Evolutionary conservation across 2,113 vertebrate genomes (phyloP).

Genomic region (Bos taurus): ARS-UCD2.0 NC_037339.1:44585001-44585500

Average conservation of each 20-base stretch:
- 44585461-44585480: too few species aligned
- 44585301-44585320: neutral
- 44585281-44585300: neutral
- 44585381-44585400: neutral
- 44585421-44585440: neutral
- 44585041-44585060: neutral
- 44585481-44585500: too few species aligned
- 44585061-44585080: neutral
- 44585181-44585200: neutral
- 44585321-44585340: neutral
- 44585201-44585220: neutral
- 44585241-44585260: neutral
- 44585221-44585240: neutral
- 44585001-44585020: neutral
- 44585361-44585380: neutral
- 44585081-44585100: fast-evolving
- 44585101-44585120: neutral
- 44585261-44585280: neutral
- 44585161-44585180: neutral
- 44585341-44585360: neutral
- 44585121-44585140: neutral
- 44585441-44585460: too few species aligned
- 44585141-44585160: neutral
- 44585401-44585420: neutral
- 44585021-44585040: neutral